A percentile compares a stretch with the other conserved stretches of the same genome.
Evolutionary conservation across 2,888 invertebrate genomes (phyloP).

Genomic region (Ochropleura leucogaster): DNA sequence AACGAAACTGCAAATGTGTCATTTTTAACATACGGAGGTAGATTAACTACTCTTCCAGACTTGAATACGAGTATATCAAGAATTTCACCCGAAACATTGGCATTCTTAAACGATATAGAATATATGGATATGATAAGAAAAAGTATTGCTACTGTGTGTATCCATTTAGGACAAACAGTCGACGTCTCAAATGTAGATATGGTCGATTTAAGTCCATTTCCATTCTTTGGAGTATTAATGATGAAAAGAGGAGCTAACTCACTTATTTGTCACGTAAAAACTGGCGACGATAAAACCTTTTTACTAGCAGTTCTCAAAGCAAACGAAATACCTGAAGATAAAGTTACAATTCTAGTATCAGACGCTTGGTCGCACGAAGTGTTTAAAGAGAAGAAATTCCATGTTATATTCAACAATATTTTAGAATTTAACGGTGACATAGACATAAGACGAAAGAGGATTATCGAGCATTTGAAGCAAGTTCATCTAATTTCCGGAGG

Average conservation of each 20-base stretch:
- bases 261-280: constrained; percentile 71
- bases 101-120: constrained; percentile 54
- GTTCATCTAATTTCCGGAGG: constrained; percentile 39
- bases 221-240: constrained; percentile 87
- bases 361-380: constrained; percentile 33
- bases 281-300: constrained; percentile 42
- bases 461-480: constrained; percentile 28
- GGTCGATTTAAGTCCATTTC: constrained; percentile 89
- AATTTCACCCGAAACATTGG: constrained; percentile 46
- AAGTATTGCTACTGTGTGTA: constrained; percentile 31
- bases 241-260: constrained; percentile 78
- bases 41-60: constrained; percentile 28
- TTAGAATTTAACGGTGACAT: constrained; percentile 53
- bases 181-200: constrained; percentile 65
- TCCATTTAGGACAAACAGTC: constrained; percentile 50
- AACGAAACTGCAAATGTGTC: constrained; percentile 18
- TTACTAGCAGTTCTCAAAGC: constrained; percentile 33
- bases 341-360: constrained; percentile 44
- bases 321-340: constrained; percentile 45
- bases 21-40: constrained; percentile 45
- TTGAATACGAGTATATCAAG: constrained; percentile 24
- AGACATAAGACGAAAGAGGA: constrained; percentile 20
- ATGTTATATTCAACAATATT: constrained; percentile 51
- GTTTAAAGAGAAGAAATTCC: constrained; percentile 44
- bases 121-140: constrained; percentile 54